phyloP scores from a whole-genome alignment of 2,113 vertebrate species.

The Lagopus muta region DNA sequence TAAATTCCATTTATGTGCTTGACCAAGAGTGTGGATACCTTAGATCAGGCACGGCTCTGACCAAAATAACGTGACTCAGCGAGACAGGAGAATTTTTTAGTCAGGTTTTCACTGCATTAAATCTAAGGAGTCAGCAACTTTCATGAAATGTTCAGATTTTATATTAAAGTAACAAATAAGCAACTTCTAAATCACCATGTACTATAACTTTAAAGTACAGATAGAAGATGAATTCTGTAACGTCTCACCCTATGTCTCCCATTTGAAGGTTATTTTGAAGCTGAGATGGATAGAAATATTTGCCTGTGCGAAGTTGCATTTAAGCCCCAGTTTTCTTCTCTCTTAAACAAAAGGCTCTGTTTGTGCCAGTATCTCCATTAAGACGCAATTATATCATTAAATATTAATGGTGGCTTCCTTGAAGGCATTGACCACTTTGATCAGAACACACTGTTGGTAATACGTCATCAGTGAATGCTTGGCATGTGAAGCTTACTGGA shows the following conservation, averaged over 20 bases:
- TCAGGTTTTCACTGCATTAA: background rate
- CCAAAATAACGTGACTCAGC: background rate
- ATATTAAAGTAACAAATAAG: background rate
- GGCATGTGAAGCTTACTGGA: background rate
- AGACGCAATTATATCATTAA: constrained; percentile 83
- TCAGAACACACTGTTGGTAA: constrained; percentile 50
- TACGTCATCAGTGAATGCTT: constrained; percentile 20
- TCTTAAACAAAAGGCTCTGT: constrained; percentile 49
- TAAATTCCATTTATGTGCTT: background rate
- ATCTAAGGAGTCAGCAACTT: background rate
- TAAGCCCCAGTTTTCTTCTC: background rate
- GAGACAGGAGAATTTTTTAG: background rate
- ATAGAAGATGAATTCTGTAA: background rate
- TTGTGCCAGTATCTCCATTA: constrained; percentile 75
- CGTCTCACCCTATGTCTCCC: background rate
- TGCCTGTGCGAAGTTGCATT: constrained; percentile 33
- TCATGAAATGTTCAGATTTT: background rate
- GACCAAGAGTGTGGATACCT: background rate
- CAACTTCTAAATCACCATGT: background rate
- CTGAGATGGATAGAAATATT: constrained; percentile 49
- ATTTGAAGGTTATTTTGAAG: constrained; percentile 38
- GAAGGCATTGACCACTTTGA: constrained; percentile 64
- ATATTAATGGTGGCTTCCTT: constrained; percentile 82
- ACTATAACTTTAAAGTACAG: background rate
- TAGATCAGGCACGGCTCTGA: background rate